Evolutionary conservation across 2,888 invertebrate species (phyloP).

Genomic region (Scelioninae gen. 2): DNA sequence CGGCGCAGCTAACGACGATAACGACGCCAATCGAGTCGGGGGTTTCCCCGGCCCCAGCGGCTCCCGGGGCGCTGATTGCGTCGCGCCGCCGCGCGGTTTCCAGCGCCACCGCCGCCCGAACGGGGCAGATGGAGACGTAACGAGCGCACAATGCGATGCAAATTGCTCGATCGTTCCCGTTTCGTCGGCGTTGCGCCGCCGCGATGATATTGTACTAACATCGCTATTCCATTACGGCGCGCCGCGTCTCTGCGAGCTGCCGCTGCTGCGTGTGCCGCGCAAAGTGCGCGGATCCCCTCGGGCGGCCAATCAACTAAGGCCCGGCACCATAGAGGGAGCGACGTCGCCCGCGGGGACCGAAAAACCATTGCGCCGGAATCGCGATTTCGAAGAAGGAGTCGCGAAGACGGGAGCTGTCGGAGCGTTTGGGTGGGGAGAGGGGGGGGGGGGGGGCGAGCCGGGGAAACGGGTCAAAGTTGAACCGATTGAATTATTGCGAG

Average conservation of each 20-base stretch:
- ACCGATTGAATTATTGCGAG: too few relatives aligned
- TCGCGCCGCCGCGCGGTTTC: slow-evolving; percentile 57
- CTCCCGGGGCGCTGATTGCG: slow-evolving; percentile 70
- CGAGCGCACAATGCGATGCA: slow-evolving; percentile 75
- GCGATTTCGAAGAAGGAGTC: too few relatives aligned
- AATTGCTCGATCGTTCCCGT: slow-evolving; percentile 69
- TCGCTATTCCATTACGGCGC: slow-evolving; percentile 75
- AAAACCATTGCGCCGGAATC: too few relatives aligned
- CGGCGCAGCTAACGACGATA: slow-evolving; percentile 71
- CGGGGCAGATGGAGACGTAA: slow-evolving; percentile 73
- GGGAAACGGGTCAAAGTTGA: too few relatives aligned
- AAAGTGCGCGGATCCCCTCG: slow-evolving; percentile 67
- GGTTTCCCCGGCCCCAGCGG: slow-evolving; percentile 67
- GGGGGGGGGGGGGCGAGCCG: too few relatives aligned
- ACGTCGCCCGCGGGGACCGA: slow-evolving; percentile 60
- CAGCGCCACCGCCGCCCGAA: slow-evolving; percentile 71
- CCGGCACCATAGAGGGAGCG: slow-evolving; percentile 67
- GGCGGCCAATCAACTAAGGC: slow-evolving; percentile 74
- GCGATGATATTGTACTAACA: slow-evolving; percentile 74
- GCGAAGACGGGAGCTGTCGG: too few relatives aligned
- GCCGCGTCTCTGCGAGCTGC: slow-evolving; percentile 69
- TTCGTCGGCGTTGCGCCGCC: slow-evolving; percentile 59
- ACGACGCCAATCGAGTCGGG: slow-evolving; percentile 70
- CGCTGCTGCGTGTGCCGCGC: slow-evolving; percentile 58
- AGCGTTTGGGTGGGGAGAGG: too few relatives aligned